A percentile compares a stretch with the other conserved stretches of the same genome.
These are phyloP conservation scores for Pachyrhynchus sulphureomaculatus DNA, from an alignment of 1,140 invertebrate genomes.

Conservation along the genomic window DNA sequence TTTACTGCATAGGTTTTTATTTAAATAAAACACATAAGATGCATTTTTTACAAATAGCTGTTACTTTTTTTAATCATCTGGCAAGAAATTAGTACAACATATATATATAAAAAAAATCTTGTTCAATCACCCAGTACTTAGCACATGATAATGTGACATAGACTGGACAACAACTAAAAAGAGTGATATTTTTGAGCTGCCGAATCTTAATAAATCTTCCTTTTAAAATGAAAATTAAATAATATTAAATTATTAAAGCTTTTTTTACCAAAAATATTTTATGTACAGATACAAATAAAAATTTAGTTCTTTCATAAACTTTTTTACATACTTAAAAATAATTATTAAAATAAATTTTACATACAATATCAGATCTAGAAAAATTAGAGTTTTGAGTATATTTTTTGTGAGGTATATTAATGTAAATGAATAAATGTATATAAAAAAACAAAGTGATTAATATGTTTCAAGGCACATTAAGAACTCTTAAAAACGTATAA, in stretches of 20 bases:
- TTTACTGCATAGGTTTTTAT: too few species aligned
- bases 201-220: neutral
- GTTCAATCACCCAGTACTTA: too few species aligned
- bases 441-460: neutral
- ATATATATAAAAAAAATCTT: neutral
- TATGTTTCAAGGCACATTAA: conserved; percentile 16
- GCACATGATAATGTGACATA: too few species aligned
- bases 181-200: conserved; percentile 16
- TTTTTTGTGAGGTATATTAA: conserved; percentile 20
- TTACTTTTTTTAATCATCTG: neutral
- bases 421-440: conserved; percentile 1
- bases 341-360: conserved; percentile 10
- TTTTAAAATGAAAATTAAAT: neutral
- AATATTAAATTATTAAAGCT: conserved; percentile 30
- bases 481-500: conserved; percentile 6
- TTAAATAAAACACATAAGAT: too few species aligned
- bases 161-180: neutral
- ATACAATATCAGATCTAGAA: conserved; percentile 21
- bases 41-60: neutral
- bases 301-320: neutral
- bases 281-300: conserved; percentile 24
- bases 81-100: conserved; percentile 5
- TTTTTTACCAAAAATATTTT: conserved; percentile 24
- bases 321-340: conserved; percentile 5
- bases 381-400: conserved; percentile 5